Conservation (phyloP, 2,113 vertebrate genomes). For the cat (Felis catus) region DNA sequence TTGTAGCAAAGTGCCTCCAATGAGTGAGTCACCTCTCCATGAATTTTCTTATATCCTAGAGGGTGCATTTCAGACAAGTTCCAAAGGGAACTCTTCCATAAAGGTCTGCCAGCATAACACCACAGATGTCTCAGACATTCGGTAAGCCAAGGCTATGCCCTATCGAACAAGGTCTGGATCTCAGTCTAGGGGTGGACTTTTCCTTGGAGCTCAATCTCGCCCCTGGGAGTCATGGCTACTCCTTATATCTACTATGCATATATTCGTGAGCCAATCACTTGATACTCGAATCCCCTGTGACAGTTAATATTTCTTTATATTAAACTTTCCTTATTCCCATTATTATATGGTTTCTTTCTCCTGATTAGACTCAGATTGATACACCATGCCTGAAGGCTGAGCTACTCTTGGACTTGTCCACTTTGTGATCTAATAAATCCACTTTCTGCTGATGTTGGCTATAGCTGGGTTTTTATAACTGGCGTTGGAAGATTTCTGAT, state of each 20-base stretch:
- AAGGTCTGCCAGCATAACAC: background rate
- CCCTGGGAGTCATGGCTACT: fast-evolving
- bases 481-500: background rate
- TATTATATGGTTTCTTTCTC: constrained; percentile 17
- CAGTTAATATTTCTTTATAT: background rate
- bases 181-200: background rate
- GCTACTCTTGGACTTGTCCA: background rate
- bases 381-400: background rate
- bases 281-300: background rate
- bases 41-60: background rate
- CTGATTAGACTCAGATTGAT: constrained; percentile 9
- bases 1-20: background rate
- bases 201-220: background rate
- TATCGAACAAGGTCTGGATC: background rate
- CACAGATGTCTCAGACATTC: background rate
- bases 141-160: background rate
- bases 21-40: background rate
- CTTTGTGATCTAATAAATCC: constrained; percentile 41
- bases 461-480: background rate
- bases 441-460: background rate
- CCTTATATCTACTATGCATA: background rate
- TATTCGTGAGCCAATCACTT: background rate
- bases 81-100: background rate
- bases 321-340: background rate
- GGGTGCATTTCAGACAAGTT: background rate